These are phyloP conservation scores for Liodrosophila aerea DNA, from an alignment of 2,888 invertebrate species.

Conservation along the genomic window DNA sequence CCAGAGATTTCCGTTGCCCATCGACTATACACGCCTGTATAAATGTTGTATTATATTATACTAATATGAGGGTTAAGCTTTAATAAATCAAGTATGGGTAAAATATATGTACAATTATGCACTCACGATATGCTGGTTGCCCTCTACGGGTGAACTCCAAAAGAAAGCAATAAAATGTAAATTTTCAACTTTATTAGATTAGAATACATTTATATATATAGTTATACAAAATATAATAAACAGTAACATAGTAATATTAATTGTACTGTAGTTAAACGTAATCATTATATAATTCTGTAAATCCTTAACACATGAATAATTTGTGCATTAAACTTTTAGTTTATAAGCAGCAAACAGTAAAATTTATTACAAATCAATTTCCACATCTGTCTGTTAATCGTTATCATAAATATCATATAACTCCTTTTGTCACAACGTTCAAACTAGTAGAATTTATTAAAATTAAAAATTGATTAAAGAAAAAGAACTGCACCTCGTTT, in stretches of 20 bases:
- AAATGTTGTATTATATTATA: too few relatives aligned
- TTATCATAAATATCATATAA: conserved; percentile 25
- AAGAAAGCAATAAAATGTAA: conserved; percentile 7
- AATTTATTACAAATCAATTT: conserved; percentile 30
- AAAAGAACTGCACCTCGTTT: conserved; percentile 44
- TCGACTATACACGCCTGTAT: too few relatives aligned
- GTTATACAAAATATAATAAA: conserved; percentile 70
- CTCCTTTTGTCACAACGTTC: conserved; percentile 34
- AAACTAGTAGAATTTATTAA: conserved; percentile 14
- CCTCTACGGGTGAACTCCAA: too few relatives aligned
- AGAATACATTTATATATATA: conserved; percentile 53
- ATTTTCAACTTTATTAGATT: conserved; percentile 63
- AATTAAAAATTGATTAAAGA: conserved; percentile 15
- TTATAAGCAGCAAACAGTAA: conserved; percentile 49
- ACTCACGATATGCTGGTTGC: too few relatives aligned
- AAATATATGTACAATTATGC: too few relatives aligned
- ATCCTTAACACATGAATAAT: conserved; percentile 52
- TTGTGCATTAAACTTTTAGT: conserved; percentile 67
- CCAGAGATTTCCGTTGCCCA: too few relatives aligned
- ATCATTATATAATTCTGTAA: conserved; percentile 41
- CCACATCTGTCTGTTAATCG: conserved; percentile 7
- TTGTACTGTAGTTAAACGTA: conserved; percentile 65
- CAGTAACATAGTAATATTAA: conserved; percentile 61
- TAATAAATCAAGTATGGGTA: too few relatives aligned
- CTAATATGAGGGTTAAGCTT: too few relatives aligned